These are phyloP conservation scores for Antennarius maculatus DNA, from an alignment of 2,797 vertebrate species.

Conservation along the genomic window DNA sequence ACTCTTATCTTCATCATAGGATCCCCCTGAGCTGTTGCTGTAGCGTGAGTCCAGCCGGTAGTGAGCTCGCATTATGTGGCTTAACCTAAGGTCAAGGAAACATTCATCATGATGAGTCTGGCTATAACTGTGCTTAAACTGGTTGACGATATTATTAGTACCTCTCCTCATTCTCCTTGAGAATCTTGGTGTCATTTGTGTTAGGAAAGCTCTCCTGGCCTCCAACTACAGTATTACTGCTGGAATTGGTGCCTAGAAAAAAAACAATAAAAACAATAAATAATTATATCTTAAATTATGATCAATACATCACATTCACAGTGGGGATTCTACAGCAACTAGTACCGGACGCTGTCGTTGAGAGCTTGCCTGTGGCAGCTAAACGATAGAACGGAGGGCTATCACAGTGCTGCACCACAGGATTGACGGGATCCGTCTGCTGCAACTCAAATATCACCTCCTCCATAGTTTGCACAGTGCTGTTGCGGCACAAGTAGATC, in stretches of 20 bases:
- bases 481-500: conserved; percentile 95
- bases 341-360: conserved; percentile 89
- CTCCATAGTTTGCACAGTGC: conserved; percentile 98
- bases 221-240: conserved; percentile 92
- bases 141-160: conserved; percentile 47
- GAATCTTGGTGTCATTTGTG: conserved; percentile 85
- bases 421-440: conserved; percentile 95
- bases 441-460: conserved; percentile 96
- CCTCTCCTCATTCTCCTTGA: conserved; percentile 93
- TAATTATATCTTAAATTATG: neutral
- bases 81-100: conserved; percentile 73
- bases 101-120: neutral
- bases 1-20: conserved; percentile 98
- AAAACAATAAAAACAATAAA: neutral
- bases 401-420: conserved; percentile 95
- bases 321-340: neutral
- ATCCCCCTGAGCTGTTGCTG: conserved; percentile 98
- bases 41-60: conserved; percentile 95
- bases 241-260: conserved; percentile 90
- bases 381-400: conserved; percentile 97
- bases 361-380: conserved; percentile 90
- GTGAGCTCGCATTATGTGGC: conserved; percentile 85
- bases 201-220: conserved; percentile 91
- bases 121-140: neutral
- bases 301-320: conserved; percentile 8